Base-by-base conservation (phyloP, 2,113 vertebrate genomes). In the Ramphastos sulfuratus region DNA sequence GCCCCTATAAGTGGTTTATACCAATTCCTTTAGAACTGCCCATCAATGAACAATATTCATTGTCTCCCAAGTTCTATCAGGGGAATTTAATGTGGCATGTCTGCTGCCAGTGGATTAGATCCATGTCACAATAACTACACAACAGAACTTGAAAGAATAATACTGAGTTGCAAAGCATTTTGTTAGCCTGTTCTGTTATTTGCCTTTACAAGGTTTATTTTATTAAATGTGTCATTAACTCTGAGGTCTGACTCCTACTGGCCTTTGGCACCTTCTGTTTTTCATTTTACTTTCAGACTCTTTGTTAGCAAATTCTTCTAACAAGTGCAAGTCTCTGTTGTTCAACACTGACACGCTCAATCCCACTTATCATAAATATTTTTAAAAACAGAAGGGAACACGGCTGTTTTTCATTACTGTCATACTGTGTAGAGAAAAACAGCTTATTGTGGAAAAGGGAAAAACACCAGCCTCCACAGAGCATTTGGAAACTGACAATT, bases 401-500 rank as follows among this genome's bases (percentile, higher is more conserved):
- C 42, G 95, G 96, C 94, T 96, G 77, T 44, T 90, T 96, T 96
- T 96, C 94, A 97, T 96, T 98, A 96, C 96, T 97, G 97, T 97
- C 97, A 97, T 59, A 95, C 85, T 89, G 78, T 72, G 72, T 77
- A 87, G 94, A 95, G 92, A 95, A 96, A 97, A 95, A 77, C 72
- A 97, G 93, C 92, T 96, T 97, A 95, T 35, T 80, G 92, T 92
- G n/a, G 94, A 92, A 93, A 93, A 46, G 35, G 94, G 94, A 94
- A 96, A 95, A 92, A 84, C 65, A 79, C 12, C 8, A 91, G 75
- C 60, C 88, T 96, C 80, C 60, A 66, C 3, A 9, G 25, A 96
- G 87, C 83, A 92, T 87, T 76, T 97, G 85, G 85, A 95, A 97
- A 97, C 90, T 97, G 97, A 97, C 98, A 98, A 96, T 97, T 97